Evolutionary conservation across 2,113 vertebrate species (phyloP), one percentile per base, ranked within the genome.

Genomic region (Sapajus apella): DNA sequence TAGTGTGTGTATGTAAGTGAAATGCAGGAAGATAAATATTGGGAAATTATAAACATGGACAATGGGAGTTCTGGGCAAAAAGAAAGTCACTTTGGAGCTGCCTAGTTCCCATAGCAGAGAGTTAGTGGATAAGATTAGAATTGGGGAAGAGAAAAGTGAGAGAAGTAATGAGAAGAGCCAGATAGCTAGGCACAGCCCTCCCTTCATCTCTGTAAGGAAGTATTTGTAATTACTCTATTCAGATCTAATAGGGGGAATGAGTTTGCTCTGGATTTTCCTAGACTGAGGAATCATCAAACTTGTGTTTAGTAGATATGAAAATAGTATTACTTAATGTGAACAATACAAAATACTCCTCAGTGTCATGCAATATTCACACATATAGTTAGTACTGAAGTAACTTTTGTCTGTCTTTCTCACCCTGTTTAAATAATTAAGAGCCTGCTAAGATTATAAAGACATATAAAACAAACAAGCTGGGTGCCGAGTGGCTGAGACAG

Each of bases 121-220:
- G 6, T 40, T 37, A 23, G 70, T 61, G 75, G 17, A 25, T 76
- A n/a, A 77, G 6, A 35, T 23, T 6, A 20, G 7, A 56, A 18
- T 37, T 87, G 25, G 23, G 20, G 9, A 47, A 83, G 2, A 45
- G 13, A 21, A 66, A 86, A 77, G 30, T 37, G 18, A 23, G 25
- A 43, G 45, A 2, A 25, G 11, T 40, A 64, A 66, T 55, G 11
- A 87, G 30, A 37, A 37, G 18, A 16, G 0, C 23, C 20, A 64
- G 18, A 17, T 25, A 50, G 11, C 47, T 43, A 7, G 5, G 23
- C 8, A 10, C 3, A n/a, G 1, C 3, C 2, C 25, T 43, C n/a
- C 27, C 1, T n/a, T 18, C 14, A 43, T 68, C 25, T 61, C 37
- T 25, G 14, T 2, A 25, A 27, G 40, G 5, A 27, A 56, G 5